Evolutionary conservation across 2,888 invertebrate genomes (phyloP).

Genomic region (Anodontia alba): DNA sequence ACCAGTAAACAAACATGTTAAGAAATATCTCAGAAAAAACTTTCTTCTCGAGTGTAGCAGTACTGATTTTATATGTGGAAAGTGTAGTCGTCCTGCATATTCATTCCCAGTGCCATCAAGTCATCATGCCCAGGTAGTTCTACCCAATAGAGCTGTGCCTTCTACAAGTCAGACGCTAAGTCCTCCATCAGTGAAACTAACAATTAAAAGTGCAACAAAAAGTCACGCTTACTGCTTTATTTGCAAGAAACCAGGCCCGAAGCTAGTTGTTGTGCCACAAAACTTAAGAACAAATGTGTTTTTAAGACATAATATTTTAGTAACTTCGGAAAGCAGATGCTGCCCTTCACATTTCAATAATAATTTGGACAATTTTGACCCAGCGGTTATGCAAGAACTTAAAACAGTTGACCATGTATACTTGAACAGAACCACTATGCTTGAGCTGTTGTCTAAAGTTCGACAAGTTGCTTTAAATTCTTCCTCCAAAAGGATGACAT

Average conservation of each 20-base stretch:
- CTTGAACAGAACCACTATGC: not conserved
- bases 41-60: too few species aligned
- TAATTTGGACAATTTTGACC: not conserved
- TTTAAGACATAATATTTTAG: conserved; percentile 15
- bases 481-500: not conserved
- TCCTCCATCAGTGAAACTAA: conserved; percentile 3
- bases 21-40: too few species aligned
- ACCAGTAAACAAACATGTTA: too few species aligned
- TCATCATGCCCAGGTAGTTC: too few species aligned
- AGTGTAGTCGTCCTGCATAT: too few species aligned
- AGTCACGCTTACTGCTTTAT: conserved; percentile 35
- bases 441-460: not conserved
- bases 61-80: too few species aligned
- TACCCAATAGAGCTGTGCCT: too few species aligned
- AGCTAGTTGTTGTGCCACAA: conserved; percentile 13
- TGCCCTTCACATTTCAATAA: conserved; percentile 18
- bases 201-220: too few species aligned
- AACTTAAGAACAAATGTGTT: not conserved
- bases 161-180: not conserved
- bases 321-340: conserved; percentile 23
- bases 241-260: conserved; percentile 34
- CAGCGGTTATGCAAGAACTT: not conserved
- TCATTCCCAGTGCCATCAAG: too few species aligned
- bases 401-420: not conserved
- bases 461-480: not conserved